Evolutionary conservation across 2,113 vertebrate species (phyloP).

Genomic region (Oreochromis aureus): DNA sequence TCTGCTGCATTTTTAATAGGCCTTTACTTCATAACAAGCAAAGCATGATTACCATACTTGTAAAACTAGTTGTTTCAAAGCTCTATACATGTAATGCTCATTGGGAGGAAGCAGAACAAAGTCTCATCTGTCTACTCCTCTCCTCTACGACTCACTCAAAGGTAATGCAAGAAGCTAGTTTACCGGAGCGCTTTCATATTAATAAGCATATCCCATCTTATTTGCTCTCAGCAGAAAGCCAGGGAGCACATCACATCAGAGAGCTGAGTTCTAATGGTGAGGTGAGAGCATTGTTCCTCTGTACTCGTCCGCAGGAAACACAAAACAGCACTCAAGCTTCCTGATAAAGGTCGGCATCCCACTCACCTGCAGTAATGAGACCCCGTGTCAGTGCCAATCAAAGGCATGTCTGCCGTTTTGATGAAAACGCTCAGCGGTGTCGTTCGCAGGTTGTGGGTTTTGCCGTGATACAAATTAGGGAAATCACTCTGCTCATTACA

Average conservation of each 20-base stretch:
- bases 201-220: slow-evolving; percentile 72
- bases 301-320: slow-evolving; percentile 77
- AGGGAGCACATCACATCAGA: slow-evolving; percentile 65
- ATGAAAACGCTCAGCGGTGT: slow-evolving; percentile 57
- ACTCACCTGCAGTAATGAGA: slow-evolving; percentile 87
- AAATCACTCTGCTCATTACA: slow-evolving; percentile 71
- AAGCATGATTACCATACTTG: slow-evolving; percentile 55
- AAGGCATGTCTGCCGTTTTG: slow-evolving; percentile 64
- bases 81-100: slow-evolving; percentile 46
- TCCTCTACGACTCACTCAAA: slow-evolving; percentile 53
- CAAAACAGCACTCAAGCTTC: slow-evolving; percentile 82
- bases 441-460: slow-evolving; percentile 51
- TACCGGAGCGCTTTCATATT: slow-evolving; percentile 68
- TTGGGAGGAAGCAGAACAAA: slow-evolving; percentile 58
- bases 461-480: slow-evolving; percentile 68
- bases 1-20: slow-evolving; percentile 40
- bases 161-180: slow-evolving; percentile 72
- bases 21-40: slow-evolving; percentile 49
- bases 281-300: slow-evolving; percentile 75
- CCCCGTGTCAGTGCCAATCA: slow-evolving; percentile 78
- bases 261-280: slow-evolving; percentile 66
- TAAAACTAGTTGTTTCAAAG: slow-evolving; percentile 60
- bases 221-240: slow-evolving; percentile 69
- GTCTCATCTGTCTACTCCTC: slow-evolving; percentile 43
- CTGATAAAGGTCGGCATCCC: slow-evolving; percentile 77